These are phyloP conservation scores for Oenanthe oenanthe DNA, from an alignment of 2,113 vertebrate species.

Conservation along the genomic window DNA sequence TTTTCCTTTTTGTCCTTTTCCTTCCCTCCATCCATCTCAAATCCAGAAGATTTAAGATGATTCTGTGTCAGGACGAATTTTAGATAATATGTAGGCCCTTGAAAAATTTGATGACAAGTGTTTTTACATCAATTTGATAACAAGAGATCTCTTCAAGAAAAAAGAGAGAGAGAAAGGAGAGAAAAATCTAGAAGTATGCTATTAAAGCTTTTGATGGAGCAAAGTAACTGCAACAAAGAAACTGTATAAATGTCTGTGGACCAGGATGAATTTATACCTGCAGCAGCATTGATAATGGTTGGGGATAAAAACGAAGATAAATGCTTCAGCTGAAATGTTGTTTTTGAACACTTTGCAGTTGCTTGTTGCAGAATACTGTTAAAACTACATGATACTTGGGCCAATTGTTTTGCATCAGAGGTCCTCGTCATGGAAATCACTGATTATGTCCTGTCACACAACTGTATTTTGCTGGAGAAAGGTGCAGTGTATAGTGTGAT, in stretches of 20 bases:
- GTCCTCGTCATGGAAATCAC: not conserved
- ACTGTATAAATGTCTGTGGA: not conserved
- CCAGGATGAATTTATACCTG: not conserved
- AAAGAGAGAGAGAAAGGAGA: not conserved
- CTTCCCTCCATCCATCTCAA: rapidly evolving
- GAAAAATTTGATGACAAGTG: not conserved
- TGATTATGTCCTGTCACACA: not conserved
- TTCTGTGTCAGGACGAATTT: not conserved
- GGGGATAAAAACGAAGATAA: not conserved
- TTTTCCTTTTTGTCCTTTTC: rapidly evolving
- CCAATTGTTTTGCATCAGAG: not conserved
- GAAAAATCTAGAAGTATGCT: not conserved
- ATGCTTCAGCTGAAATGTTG: not conserved
- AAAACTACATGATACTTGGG: not conserved
- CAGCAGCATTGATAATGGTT: not conserved
- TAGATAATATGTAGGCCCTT: not conserved
- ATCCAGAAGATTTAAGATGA: not conserved
- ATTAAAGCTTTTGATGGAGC: not conserved
- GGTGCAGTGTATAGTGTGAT: not conserved
- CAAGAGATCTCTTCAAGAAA: not conserved
- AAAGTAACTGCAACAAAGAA: not conserved
- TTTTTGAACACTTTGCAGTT: not conserved
- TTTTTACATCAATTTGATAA: not conserved
- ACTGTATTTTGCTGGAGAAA: not conserved
- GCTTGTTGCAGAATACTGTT: not conserved